These are phyloP conservation scores for Coremacera marginata DNA, from an alignment of 2,888 invertebrate species.

Conservation along the genomic window DNA sequence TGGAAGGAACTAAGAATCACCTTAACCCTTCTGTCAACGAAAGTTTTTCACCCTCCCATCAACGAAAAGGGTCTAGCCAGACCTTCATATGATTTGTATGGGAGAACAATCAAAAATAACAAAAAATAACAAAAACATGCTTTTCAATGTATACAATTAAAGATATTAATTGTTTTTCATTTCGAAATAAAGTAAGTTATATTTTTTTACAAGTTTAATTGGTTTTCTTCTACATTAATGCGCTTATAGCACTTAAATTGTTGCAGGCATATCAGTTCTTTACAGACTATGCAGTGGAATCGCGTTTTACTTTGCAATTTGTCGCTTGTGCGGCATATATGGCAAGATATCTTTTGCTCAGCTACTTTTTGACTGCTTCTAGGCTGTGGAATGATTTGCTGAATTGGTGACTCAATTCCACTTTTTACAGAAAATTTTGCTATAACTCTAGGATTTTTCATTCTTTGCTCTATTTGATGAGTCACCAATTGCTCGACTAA, in stretches of 20 bases:
- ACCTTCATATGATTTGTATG: background rate
- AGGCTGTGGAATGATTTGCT: background rate
- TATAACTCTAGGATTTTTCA: background rate
- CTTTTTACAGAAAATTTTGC: background rate
- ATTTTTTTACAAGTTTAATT: background rate
- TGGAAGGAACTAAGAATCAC: too few relatives aligned
- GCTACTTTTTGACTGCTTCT: background rate
- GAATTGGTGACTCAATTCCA: background rate
- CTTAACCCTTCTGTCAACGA: too few relatives aligned
- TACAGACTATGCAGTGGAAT: too few relatives aligned
- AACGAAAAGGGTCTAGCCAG: background rate
- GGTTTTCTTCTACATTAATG: background rate
- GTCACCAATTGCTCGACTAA: too few relatives aligned
- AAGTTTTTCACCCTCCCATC: too few relatives aligned
- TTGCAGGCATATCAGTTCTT: too few relatives aligned
- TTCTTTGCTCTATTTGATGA: too few relatives aligned
- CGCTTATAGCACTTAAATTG: background rate
- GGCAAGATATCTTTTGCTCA: background rate
- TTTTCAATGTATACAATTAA: too few relatives aligned
- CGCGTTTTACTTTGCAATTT: too few relatives aligned
- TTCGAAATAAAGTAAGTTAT: background rate
- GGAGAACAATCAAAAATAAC: too few relatives aligned
- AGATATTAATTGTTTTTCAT: background rate
- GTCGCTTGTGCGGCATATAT: background rate
- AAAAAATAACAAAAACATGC: too few relatives aligned